These are phyloP conservation scores for Mungos mungo DNA, from an alignment of 2,113 vertebrate genomes.

Conservation along the genomic window DNA sequence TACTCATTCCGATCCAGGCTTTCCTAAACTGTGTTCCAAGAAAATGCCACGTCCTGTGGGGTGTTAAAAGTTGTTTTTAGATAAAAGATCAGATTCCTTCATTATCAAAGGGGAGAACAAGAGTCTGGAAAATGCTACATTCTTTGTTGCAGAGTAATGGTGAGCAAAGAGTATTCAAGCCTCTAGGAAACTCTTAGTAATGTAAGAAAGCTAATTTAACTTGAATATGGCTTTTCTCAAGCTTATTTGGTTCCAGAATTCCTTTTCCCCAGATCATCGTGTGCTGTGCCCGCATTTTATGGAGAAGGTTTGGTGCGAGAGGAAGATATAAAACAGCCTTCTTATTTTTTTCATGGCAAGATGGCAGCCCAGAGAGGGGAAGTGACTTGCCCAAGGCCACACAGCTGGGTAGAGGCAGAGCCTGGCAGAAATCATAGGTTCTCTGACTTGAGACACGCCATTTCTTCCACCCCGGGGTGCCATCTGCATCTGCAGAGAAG, in stretches of 20 bases:
- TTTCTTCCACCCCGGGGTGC: background rate
- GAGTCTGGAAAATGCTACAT: background rate
- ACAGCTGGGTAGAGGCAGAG: background rate
- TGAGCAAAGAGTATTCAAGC: background rate
- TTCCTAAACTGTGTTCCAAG: slow-evolving; percentile 26
- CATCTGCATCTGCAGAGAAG: slow-evolving; percentile 18
- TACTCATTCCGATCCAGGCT: background rate
- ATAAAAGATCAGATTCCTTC: background rate
- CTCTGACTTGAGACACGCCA: background rate
- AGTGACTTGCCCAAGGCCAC: slow-evolving; percentile 34
- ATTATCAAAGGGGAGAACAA: background rate
- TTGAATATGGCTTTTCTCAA: background rate
- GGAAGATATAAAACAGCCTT: background rate
- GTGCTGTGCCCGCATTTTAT: background rate
- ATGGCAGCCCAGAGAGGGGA: background rate
- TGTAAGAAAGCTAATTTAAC: background rate
- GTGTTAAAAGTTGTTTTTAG: background rate
- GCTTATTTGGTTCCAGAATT: background rate
- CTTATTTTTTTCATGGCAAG: background rate
- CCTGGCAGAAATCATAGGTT: background rate
- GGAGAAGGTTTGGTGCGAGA: background rate
- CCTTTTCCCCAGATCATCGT: background rate
- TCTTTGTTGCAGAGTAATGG: background rate
- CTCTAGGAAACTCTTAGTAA: background rate
- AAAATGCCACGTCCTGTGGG: background rate